These are phyloP conservation scores for Phaethornis superciliosus DNA, from an alignment of 2,113 vertebrate genomes.

Conservation along the genomic window DNA sequence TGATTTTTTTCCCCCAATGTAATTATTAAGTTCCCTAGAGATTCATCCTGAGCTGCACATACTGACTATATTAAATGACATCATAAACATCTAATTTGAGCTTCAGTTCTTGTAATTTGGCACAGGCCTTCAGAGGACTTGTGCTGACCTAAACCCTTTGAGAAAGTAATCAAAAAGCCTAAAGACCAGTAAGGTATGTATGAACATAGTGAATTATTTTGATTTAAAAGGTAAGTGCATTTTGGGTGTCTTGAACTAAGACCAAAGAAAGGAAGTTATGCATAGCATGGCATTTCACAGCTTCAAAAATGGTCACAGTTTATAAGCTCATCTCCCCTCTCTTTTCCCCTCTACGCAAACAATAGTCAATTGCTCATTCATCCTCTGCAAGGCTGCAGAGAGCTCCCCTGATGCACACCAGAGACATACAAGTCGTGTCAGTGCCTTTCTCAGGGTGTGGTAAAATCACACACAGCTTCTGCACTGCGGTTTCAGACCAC, in stretches of 20 bases:
- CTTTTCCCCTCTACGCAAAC: background rate
- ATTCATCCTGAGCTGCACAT: background rate
- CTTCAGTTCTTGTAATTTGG: background rate
- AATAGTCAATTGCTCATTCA: background rate
- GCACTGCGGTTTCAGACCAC: background rate
- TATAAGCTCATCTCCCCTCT: background rate
- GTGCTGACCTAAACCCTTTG: background rate
- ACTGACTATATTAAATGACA: background rate
- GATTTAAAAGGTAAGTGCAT: background rate
- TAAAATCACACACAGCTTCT: background rate
- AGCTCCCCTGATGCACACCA: background rate
- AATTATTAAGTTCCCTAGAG: conserved; percentile 24
- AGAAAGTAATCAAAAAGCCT: background rate
- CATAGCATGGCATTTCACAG: background rate
- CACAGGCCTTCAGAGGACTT: background rate
- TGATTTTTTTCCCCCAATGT: background rate
- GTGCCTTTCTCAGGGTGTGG: background rate
- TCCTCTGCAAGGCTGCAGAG: background rate
- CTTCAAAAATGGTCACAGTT: background rate
- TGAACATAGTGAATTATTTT: background rate
- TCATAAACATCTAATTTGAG: conserved; percentile 4
- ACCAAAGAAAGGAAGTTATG: background rate
- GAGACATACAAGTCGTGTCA: background rate
- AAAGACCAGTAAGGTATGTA: background rate
- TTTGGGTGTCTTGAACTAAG: background rate